Base-by-base conservation (phyloP, 2,888 invertebrate species). In the Agrenia bidenticulata region DNA sequence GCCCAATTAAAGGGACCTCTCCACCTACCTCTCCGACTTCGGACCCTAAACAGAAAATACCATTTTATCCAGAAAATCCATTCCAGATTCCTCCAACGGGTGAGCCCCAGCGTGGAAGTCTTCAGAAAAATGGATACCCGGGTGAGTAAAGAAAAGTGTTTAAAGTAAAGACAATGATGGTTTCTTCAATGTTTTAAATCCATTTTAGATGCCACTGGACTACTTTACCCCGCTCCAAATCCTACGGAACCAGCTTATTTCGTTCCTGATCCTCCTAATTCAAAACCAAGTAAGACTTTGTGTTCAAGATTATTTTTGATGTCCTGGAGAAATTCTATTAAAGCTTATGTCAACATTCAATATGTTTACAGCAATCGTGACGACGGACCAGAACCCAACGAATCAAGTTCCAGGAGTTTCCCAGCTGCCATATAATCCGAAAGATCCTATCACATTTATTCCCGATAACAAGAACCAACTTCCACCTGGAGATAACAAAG, bases 11-110 rank as follows among this genome's bases (percentile, higher is more conserved):
- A 51, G 51, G 51, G 5, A 21, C 51, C 5, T 15, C 51, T 21
- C 19, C 51, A 19, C 19, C 45, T 45, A n/a, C 45, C 15, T 19
- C 23, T 21, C 51, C 51, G 15, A 19, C 17, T 7, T 9, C 19
- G 4, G 51, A 51, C 15, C 51, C 51, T 21, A 19, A 24, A 21
- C 51, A 51, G 23, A 23, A 51, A 21, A 23, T 51, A 21, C 51
- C 51, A 4, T 51, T 51, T 24, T 51, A 45, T 45, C 45, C 45
- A 4, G 51, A 51, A 17, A 51, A 51, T 51, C 51, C 51, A 7
- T 15, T 19, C 2, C 21, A 51, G 21, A 24, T 51, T 23, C 51
- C 51, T 15, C 19, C 24, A 7, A 23, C 5, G 4, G 15, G 4
- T 51, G 51, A 19, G 15, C 51, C 51, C 2, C 9, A 7, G 15